Evolutionary conservation across 2,888 invertebrate species (phyloP), one percentile per base, ranked within the genome.

Genomic region (Onthophagus sagittarius): DNA sequence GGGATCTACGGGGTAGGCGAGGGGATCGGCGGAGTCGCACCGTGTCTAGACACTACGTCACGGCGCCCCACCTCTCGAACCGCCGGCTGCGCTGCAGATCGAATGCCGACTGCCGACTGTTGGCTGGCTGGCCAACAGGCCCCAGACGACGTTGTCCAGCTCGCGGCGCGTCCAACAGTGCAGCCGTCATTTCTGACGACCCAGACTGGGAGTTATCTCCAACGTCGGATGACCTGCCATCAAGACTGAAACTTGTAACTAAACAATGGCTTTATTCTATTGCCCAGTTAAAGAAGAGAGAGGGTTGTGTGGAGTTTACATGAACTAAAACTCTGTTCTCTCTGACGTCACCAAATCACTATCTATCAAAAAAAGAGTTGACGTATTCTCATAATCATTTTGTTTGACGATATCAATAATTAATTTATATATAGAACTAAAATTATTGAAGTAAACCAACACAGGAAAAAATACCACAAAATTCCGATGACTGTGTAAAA

Each of bases 31-130:
- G 77, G 78, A 78, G 77, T 78, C 72, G 74, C 75, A 77, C 77
- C 75, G 76, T 77, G 80, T 80, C 80, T 80, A 80, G 80, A 80
- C 80, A 77, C 79, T 80, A 80, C 79, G 80, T 80, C 80, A 80
- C 76, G 75, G 76, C 76, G 76, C 77, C 79, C 78, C 78, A 53
- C 39, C 39, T 75, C 76, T 76, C 78, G 75, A 72, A 63, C 69
- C 67, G 67, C 67, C 32, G 31, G 15, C 72, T 75, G 74, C 73
- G n/a, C 76, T 75, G 72, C 74, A 75, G 77, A 77, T 77, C 76
- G 75, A 76, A 74, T 72, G 70, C 76, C 74, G 71, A 63, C 72
- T 72, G 70, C 76, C 74, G 71, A 63, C 72, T 73, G 72, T 71
- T 70, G 15, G 70, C 70, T 15, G 15, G 70, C 70, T 15, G 64